Evolutionary conservation across 2,113 vertebrate genomes (phyloP).

Genomic region (Sphyrna mokarran): DNA sequence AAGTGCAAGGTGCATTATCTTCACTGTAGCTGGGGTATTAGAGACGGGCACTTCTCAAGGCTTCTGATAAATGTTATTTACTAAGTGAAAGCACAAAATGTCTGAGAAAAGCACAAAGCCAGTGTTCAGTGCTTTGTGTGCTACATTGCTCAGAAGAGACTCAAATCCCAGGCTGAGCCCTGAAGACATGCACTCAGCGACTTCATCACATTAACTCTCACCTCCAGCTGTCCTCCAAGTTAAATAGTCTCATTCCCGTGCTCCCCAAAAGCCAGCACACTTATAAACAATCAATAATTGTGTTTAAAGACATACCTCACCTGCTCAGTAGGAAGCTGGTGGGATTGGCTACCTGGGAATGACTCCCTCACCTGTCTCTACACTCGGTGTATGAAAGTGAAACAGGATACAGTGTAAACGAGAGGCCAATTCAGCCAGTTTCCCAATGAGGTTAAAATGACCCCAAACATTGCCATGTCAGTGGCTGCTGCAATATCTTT

Average conservation of each 20-base stretch:
- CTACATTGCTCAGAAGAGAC: neutral
- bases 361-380: too few species aligned
- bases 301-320: too few species aligned
- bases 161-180: neutral
- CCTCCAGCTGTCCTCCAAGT: neutral
- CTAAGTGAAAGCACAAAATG: neutral
- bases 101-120: neutral
- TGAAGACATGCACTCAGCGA: neutral
- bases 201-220: neutral
- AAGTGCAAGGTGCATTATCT: neutral
- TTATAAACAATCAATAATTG: neutral
- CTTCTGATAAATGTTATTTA: neutral
- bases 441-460: too few species aligned
- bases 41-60: neutral
- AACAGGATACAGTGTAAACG: too few species aligned
- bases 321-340: too few species aligned
- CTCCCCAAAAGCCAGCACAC: neutral
- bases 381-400: too few species aligned
- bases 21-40: neutral
- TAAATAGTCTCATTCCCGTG: neutral
- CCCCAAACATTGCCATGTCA: too few species aligned
- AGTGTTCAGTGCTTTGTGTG: neutral
- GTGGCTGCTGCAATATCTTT: too few species aligned
- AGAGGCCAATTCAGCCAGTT: too few species aligned
- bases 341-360: too few species aligned